phyloP scores from a whole-genome alignment of 2,797 vertebrate species.

The Euphonia xanthogaster region DNA sequence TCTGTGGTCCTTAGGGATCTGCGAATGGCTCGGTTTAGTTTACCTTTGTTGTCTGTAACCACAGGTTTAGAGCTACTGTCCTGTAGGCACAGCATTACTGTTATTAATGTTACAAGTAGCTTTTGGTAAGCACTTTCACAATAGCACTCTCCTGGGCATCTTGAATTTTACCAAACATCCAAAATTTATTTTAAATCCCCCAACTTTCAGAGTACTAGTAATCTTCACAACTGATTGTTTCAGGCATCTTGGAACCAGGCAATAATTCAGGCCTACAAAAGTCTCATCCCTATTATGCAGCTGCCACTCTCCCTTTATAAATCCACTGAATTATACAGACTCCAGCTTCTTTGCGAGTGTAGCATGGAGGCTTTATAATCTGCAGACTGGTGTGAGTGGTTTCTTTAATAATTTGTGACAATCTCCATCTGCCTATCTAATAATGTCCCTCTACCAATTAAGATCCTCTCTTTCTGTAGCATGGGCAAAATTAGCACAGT shows the following conservation, averaged over 20 bases:
- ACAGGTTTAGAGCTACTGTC: neutral
- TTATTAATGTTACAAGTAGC: neutral
- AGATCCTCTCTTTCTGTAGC: neutral
- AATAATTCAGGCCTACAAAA: neutral
- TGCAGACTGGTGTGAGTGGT: neutral
- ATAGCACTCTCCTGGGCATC: neutral
- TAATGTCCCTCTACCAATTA: neutral
- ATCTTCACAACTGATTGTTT: neutral
- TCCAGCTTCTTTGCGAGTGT: neutral
- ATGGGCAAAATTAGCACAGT: neutral
- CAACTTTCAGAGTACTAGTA: neutral
- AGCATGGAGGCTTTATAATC: neutral
- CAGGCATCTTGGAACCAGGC: neutral
- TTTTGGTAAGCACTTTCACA: neutral
- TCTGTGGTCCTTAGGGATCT: neutral
- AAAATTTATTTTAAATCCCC: neutral
- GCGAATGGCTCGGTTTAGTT: neutral
- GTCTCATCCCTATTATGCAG: neutral
- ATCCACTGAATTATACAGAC: neutral
- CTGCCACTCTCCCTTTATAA: neutral
- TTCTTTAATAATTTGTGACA: neutral
- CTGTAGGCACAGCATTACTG: neutral
- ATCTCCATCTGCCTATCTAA: conserved; percentile 20
- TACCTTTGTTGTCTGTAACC: neutral
- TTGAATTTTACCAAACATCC: neutral